Conservation (phyloP, 1,140 invertebrate genomes). For the Oedothorax gibbosus region DNA sequence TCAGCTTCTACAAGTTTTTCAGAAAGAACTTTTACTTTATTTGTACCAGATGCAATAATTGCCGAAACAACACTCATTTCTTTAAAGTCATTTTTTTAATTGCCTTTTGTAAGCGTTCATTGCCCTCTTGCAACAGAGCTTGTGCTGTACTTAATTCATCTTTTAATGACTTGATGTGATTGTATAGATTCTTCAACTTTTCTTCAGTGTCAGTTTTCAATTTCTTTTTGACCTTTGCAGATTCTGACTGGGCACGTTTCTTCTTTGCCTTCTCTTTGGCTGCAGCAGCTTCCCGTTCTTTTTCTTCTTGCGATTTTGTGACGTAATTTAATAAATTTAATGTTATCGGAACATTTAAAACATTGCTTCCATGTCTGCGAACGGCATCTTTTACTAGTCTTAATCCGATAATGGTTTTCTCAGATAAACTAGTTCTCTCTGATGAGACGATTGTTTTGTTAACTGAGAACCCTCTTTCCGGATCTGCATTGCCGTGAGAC, state of each 20-base stretch:
- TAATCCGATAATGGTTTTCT: background rate
- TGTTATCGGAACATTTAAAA: background rate
- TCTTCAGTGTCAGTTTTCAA: background rate
- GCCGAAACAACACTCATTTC: too few relatives aligned
- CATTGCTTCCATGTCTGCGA: background rate
- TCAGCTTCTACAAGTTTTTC: too few relatives aligned
- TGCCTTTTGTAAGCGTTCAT: conserved; percentile 5
- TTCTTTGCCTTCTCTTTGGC: background rate
- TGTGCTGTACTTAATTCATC: background rate
- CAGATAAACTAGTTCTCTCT: background rate
- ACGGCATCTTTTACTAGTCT: background rate
- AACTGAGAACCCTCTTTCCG: conserved; percentile 1
- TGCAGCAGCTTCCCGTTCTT: background rate
- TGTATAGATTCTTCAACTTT: background rate
- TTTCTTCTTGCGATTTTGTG: background rate
- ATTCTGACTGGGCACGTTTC: background rate
- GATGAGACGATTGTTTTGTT: background rate
- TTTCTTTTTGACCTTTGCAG: background rate
- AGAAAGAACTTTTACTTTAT: too few relatives aligned
- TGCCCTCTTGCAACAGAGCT: background rate
- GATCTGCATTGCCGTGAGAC: conserved; percentile 7
- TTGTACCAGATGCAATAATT: too few relatives aligned
- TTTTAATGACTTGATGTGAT: conserved; percentile 2
- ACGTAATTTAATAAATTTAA: background rate
- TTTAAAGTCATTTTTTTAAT: too few relatives aligned